Evolutionary conservation across 2,113 vertebrate genomes (phyloP).

Genomic region (Pseudopipra pipra): DNA sequence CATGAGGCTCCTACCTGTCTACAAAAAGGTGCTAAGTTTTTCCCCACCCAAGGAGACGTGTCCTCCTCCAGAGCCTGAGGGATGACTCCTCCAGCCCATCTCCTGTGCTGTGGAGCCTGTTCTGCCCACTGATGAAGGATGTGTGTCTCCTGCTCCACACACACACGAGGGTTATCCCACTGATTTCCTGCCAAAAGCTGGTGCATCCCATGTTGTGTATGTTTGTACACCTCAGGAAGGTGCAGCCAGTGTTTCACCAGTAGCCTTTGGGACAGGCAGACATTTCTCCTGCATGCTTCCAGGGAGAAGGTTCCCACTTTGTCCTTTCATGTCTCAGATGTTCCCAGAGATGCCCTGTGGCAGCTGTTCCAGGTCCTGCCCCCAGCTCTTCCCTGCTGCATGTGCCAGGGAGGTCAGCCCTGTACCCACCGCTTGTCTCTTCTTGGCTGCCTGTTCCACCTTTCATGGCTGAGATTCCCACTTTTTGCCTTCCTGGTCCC

Average conservation of each 20-base stretch:
- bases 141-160: neutral
- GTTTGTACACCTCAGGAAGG: neutral
- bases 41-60: neutral
- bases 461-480: neutral
- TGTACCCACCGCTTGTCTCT: neutral
- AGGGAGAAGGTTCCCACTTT: neutral
- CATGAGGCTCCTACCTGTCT: neutral
- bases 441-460: neutral
- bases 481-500: neutral
- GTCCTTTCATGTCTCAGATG: neutral
- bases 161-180: fast-evolving
- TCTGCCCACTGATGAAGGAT: neutral
- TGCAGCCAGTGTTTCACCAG: neutral
- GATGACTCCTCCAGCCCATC: neutral
- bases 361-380: neutral
- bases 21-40: neutral
- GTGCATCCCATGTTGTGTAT: fast-evolving
- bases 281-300: fast-evolving
- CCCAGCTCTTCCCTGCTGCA: neutral
- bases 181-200: fast-evolving
- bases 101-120: neutral
- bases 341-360: neutral
- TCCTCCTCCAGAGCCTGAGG: neutral
- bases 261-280: neutral
- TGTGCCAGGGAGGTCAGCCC: neutral